Evolutionary conservation across 2,888 invertebrate species (phyloP), one percentile per base, ranked within the genome.

Genomic region (Chloromyia formosa): DNA sequence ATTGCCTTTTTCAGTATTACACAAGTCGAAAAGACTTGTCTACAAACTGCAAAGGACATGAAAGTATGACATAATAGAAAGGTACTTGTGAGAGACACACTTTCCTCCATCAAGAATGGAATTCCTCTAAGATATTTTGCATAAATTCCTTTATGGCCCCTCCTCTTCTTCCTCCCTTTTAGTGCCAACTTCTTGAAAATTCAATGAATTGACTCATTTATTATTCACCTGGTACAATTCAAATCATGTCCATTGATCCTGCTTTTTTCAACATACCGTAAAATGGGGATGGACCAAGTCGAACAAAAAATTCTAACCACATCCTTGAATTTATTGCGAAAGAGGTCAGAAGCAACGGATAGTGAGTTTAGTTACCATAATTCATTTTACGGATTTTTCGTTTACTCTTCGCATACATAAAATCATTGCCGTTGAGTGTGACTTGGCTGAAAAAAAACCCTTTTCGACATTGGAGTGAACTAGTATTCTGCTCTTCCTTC

Each of bases 381-480:
- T 58, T 71, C 71, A 71, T 71, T 71, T 71, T 71, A 56, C 71
- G 71, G 71, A 56, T 58, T 35, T 56, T 58, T 56, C 71, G 71
- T 71, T 71, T 71, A 58, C 71, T 58, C 58, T n/a, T 42, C 16
- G 71, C 56, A 71, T 71, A 71, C 71, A 40, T 23, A 71, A 49
- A 71, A 69, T 54, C 68, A 53, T 54, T 54, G 23, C 54, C 68
- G 53, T 20, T 22, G 22, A 49, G 22, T 22, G 27, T 35, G 27
- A 35, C 27, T 35, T 7, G 27, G 27, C 7, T 35, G 27, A 35
- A 69, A 53, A 49, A 49, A 12, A 49, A 49, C 49, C 49, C 49
- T n/a, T 49, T 49, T n/a, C 49, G 12, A n/a, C 14, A n/a, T n/a
- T 49, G 49, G 49, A 49, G 4, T 49, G 14, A 12, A 49, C 49